Percentiles rank a stretch among this genome's conserved stretches.
These are phyloP conservation scores for Rhynchophorus ferrugineus DNA, from an alignment of 1,140 invertebrate species.

Conservation along the genomic window DNA sequence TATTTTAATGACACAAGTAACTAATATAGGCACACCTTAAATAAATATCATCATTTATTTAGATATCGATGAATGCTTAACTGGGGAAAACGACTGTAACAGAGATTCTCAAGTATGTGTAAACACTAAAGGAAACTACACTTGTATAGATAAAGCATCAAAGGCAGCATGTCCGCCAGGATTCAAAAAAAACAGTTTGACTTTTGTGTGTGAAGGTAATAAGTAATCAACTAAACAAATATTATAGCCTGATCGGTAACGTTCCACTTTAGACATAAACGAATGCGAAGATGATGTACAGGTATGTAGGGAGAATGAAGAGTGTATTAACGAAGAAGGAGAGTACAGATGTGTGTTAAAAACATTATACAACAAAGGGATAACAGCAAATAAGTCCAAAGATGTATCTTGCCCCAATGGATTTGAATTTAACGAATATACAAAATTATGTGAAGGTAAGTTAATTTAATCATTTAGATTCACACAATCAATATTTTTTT, in stretches of 20 bases:
- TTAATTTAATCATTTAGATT: background rate
- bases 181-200: slow-evolving; percentile 52
- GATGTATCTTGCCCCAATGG: slow-evolving; percentile 31
- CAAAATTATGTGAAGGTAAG: slow-evolving; percentile 36
- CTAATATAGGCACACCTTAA: background rate
- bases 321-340: slow-evolving; percentile 66
- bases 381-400: slow-evolving; percentile 38
- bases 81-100: slow-evolving; percentile 53
- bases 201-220: slow-evolving; percentile 48
- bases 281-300: slow-evolving; percentile 62
- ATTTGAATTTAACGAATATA: slow-evolving; percentile 30
- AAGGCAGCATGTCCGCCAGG: slow-evolving; percentile 57
- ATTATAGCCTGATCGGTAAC: background rate
- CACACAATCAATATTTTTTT: too few relatives aligned
- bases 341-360: slow-evolving; percentile 58
- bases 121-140: slow-evolving; percentile 60
- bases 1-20: background rate
- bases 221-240: background rate
- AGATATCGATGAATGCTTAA: slow-evolving; percentile 73
- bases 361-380: slow-evolving; percentile 10
- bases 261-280: slow-evolving; percentile 56
- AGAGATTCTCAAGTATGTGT: slow-evolving; percentile 56
- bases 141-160: slow-evolving; percentile 53
- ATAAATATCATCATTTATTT: slow-evolving; percentile 8
- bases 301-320: slow-evolving; percentile 53